These are phyloP conservation scores for Pseudopleuronectes americanus DNA, from an alignment of 2,797 vertebrate genomes.

Conservation along the genomic window DNA sequence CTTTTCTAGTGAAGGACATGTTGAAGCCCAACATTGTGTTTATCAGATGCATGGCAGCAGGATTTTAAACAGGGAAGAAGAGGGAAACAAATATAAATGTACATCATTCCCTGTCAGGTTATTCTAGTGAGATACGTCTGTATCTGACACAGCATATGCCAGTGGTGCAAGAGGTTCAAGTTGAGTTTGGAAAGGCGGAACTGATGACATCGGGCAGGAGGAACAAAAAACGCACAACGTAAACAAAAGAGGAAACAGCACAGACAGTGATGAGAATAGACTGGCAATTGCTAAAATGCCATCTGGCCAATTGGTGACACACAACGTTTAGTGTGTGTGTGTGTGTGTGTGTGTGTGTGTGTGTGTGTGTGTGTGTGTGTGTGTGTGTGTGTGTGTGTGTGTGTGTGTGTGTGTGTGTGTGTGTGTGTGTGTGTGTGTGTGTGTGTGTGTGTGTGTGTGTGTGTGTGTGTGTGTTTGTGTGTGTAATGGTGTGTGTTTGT, in stretches of 20 bases:
- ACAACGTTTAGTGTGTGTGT: constrained; percentile 15
- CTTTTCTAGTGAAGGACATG: constrained; percentile 21
- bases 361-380: constrained; percentile 17
- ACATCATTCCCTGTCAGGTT: constrained; percentile 31
- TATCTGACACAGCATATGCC: constrained; percentile 53
- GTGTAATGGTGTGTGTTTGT: constrained; percentile 18
- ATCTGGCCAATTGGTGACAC: constrained; percentile 32
- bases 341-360: constrained; percentile 1
- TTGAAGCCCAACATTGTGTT: constrained; percentile 28
- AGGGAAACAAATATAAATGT: not conserved
- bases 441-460: not conserved
- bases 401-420: no score
- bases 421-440: no score
- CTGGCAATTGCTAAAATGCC: constrained; percentile 36
- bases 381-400: constrained; percentile 8
- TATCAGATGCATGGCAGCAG: constrained; percentile 14
- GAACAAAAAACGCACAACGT: constrained; percentile 30
- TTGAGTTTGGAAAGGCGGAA: constrained; percentile 21
- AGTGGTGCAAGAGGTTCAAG: constrained; percentile 41
- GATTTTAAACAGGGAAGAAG: constrained; percentile 11
- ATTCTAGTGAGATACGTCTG: constrained; percentile 43
- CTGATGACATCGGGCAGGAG: constrained; percentile 9
- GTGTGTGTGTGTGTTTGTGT: constrained; percentile 5
- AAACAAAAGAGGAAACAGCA: constrained; percentile 23
- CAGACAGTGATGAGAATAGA: constrained; percentile 46